Evolutionary conservation across 2,888 invertebrate species (phyloP).

Genomic region (Netelia fuscicornis): DNA sequence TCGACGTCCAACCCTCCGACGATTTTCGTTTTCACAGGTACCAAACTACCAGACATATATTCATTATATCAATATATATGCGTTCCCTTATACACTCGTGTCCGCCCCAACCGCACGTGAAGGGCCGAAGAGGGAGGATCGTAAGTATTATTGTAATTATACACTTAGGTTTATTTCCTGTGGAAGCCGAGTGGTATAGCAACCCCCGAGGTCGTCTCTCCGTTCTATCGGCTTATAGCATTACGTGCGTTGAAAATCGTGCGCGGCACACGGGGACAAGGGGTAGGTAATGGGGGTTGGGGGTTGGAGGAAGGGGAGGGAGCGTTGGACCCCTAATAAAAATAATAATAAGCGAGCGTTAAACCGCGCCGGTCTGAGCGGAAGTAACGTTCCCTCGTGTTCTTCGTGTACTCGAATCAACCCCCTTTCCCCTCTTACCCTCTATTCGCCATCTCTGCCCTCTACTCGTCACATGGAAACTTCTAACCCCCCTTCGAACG

Average conservation of each 20-base stretch:
- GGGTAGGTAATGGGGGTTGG: background rate
- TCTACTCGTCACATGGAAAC: slow-evolving; percentile 49
- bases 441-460: background rate
- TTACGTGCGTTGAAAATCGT: slow-evolving; percentile 74
- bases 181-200: slow-evolving; percentile 76
- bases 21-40: slow-evolving; percentile 51
- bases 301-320: slow-evolving; percentile 8
- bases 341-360: slow-evolving; percentile 83
- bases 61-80: slow-evolving; percentile 22
- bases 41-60: background rate
- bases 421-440: background rate
- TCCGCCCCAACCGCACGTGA: slow-evolving; percentile 71
- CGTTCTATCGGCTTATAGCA: slow-evolving; percentile 74
- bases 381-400: slow-evolving; percentile 76
- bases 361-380: slow-evolving; percentile 80
- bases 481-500: slow-evolving; percentile 26
- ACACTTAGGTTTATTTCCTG: slow-evolving; percentile 85
- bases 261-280: slow-evolving; percentile 23
- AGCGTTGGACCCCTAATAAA: slow-evolving; percentile 78
- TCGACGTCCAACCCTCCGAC: slow-evolving; percentile 64
- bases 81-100: slow-evolving; percentile 52
- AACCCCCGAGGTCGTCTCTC: slow-evolving; percentile 31
- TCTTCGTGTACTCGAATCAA: slow-evolving; percentile 33
- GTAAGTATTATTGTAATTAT: slow-evolving; percentile 85
- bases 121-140: slow-evolving; percentile 74